Evolutionary conservation across 2,888 invertebrate genomes (phyloP), one percentile per base, ranked within the genome.

Genomic region (Eudasyphora cyanicolor): DNA sequence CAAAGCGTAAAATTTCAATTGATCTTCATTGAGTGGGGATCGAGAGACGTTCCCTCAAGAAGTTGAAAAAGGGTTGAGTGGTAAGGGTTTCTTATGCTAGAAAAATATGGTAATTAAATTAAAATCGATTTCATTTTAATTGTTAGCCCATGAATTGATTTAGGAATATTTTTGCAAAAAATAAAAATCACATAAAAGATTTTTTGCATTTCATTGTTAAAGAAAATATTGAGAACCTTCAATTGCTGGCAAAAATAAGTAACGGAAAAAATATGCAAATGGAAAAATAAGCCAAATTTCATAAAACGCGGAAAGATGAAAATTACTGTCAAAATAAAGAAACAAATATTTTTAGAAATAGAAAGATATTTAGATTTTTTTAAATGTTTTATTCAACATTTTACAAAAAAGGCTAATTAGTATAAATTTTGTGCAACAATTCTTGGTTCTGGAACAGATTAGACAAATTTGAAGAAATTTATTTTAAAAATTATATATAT

Each of bases 1-100:
- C 69, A 79, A 79, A 79, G 82, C 60, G 77, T 77, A 62, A 49
- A 82, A 79, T 73, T 79, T 62, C 38, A 60, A 79, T 82, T 79
- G 79, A 82, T 76, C 67, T 73, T 62, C 42, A 19, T 70, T 64
- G 49, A 24, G 49, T 62, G 35, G 64, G 38, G 38, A 38, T 38
- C 38, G 38, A 38, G 38, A 38, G 38, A 8, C 3, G 38, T 1
- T 1, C 3, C 14, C 38, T 38, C 3, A 38, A 38, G 38, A 14
- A 38, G n/a, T n/a, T n/a, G n/a, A n/a, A n/a, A n/a, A n/a, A n/a
- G n/a, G n/a, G n/a, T 5, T 2, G 27, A 57, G 12, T 27, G 10
- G 27, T 0, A 57, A 57, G 57, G 57, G 57, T 24, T 57, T 57
- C 27, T 57, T 57, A 24, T 2, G 0, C 64, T 42, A 74, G 67